Percentiles rank a stretch among this genome's conserved stretches.
phyloP scores from a whole-genome alignment of 2,797 vertebrate genomes.

The Apodemus agrarius region DNA sequence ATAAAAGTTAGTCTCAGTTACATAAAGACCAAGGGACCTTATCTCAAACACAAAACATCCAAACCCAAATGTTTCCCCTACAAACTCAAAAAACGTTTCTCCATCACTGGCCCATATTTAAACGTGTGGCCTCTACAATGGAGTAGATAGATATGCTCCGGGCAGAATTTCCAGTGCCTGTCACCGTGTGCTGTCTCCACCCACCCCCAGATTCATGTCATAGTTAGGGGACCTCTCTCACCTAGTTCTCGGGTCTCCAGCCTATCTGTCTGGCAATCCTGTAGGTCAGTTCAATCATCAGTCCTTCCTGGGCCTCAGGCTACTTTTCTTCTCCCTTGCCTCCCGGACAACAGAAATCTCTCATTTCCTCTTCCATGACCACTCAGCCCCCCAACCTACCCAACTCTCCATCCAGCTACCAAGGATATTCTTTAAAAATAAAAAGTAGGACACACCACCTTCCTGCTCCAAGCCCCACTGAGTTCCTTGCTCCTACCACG shows the following conservation, averaged over 20 bases:
- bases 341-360: not conserved
- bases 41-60: not conserved
- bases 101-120: not conserved
- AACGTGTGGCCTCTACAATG: not conserved
- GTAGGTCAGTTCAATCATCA: not conserved
- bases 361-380: not conserved
- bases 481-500: not conserved
- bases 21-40: not conserved
- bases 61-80: not conserved
- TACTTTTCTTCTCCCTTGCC: not conserved
- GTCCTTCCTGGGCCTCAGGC: not conserved
- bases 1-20: not conserved
- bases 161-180: not conserved
- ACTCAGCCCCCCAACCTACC: not conserved
- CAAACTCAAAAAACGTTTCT: not conserved
- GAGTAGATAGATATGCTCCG: not conserved
- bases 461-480: not conserved
- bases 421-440: slow-evolving; percentile 15
- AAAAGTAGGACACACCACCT: slow-evolving; percentile 11
- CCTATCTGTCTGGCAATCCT: not conserved
- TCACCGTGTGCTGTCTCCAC: not conserved
- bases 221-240: not conserved
- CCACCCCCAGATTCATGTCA: rapidly evolving
- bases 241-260: not conserved
- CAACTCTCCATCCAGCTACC: not conserved